Evolutionary conservation across 2,888 invertebrate genomes (phyloP), one percentile per base, ranked within the genome.

Genomic region (Camptogramma bilineatum): DNA sequence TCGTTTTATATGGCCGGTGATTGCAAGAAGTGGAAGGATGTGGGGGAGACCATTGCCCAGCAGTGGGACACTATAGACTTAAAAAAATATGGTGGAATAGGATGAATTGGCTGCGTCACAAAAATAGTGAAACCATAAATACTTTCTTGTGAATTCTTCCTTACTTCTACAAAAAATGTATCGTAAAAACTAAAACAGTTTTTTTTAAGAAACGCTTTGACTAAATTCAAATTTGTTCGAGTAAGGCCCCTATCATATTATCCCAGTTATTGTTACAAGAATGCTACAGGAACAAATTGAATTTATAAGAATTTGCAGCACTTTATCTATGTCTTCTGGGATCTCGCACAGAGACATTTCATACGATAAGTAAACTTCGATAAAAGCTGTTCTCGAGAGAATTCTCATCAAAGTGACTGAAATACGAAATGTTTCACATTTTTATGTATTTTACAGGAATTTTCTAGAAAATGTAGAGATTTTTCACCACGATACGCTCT

Each of bases 371-470:
- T 52, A 46, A 55, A 42, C 53, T 47, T 8, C 28, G 16, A 48
- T 48, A 50, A 57, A 53, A 16, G 57, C 34, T n/a, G 18, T 39
- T 57, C 57, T 10, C 53, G 19, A 4, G 46, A 50, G 56, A 52
- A 54, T 64, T 62, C 31, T 46, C 47, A 54, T 66, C 62, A 58
- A 55, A 39, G 47, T n/a, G 53, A 56, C 57, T 48, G 56, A n/a
- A n/a, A 21, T 42, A 59, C 44, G 54, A 54, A 39, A 42, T 52
- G 46, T 34, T 46, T 19, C 19, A 42, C 39, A 54, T 51, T 58
- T 62, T 54, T 21, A 54, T 56, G 24, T 52, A 48, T 39, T 39
- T 39, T 39, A 39, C 34, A 13, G 13, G 34, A 2, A 39, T 39
- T 39, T 39, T 28, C 1, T 28, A 3, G 8, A 28, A 8, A 28